Evolutionary conservation across 2,113 vertebrate species (phyloP).

Genomic region (Toxotes jaculatrix): DNA sequence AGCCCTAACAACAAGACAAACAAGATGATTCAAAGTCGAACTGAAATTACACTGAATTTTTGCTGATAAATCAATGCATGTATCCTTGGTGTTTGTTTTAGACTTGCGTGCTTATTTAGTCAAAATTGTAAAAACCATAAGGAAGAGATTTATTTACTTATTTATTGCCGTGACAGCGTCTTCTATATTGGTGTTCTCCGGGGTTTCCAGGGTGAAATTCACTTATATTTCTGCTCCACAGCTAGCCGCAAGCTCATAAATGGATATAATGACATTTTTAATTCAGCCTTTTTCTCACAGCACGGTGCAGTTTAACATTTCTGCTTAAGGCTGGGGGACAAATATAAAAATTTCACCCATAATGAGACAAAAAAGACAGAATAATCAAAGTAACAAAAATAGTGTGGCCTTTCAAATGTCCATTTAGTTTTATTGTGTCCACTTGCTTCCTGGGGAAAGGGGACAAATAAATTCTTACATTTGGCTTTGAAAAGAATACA

Average conservation of each 20-base stretch:
- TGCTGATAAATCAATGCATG: not conserved
- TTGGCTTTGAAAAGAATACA: not conserved
- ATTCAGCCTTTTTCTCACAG: constrained; percentile 22
- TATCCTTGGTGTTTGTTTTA: not conserved
- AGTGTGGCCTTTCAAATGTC: not conserved
- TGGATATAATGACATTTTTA: constrained; percentile 19
- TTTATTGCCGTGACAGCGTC: not conserved
- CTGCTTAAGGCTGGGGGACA: not conserved
- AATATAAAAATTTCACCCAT: not conserved
- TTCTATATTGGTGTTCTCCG: not conserved
- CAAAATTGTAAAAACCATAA: not conserved
- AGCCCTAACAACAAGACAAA: not conserved
- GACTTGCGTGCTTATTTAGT: not conserved
- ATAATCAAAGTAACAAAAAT: not conserved
- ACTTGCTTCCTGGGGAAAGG: not conserved
- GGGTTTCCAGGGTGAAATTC: not conserved
- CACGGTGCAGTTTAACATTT: constrained; percentile 8
- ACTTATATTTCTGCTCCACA: not conserved
- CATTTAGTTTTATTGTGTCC: not conserved
- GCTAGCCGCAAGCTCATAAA: constrained; percentile 6
- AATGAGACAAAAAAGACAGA: constrained; percentile 5
- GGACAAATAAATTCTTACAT: not conserved
- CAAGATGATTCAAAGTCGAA: not conserved
- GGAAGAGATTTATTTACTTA: not conserved
- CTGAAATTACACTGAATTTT: not conserved